Percentiles rank a stretch among this genome's conserved stretches.
These are phyloP conservation scores for Xiphophorus hellerii DNA, from an alignment of 2,113 vertebrate genomes.

Conservation along the genomic window DNA sequence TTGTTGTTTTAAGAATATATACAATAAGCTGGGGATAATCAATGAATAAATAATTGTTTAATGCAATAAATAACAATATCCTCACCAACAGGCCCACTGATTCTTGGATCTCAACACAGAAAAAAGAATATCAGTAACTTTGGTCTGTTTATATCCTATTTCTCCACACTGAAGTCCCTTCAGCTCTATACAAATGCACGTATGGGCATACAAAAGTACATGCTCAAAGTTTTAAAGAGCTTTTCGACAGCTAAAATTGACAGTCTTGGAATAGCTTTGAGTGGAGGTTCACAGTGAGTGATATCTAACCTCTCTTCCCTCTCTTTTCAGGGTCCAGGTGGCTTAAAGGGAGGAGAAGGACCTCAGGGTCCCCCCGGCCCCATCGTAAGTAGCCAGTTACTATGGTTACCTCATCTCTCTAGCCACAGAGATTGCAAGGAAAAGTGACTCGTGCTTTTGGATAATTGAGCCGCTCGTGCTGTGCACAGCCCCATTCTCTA, in stretches of 20 bases:
- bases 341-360: slow-evolving; percentile 97
- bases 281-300: slow-evolving; percentile 12
- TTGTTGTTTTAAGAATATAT: background rate
- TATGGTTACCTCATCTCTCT: slow-evolving; percentile 61
- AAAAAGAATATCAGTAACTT: background rate
- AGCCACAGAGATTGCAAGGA: slow-evolving; percentile 33
- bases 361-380: slow-evolving; percentile 93
- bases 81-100: background rate
- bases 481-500: slow-evolving; percentile 6
- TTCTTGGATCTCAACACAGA: background rate
- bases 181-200: background rate
- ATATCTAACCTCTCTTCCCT: slow-evolving; percentile 58
- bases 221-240: slow-evolving; percentile 13
- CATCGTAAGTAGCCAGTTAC: slow-evolving; percentile 86
- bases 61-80: background rate
- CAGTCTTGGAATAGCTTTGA: slow-evolving; percentile 45
- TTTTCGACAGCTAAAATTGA: slow-evolving; percentile 58
- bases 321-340: slow-evolving; percentile 86
- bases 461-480: slow-evolving; percentile 35
- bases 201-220: background rate
- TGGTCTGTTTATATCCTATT: background rate
- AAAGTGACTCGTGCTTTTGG: slow-evolving; percentile 43
- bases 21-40: background rate
- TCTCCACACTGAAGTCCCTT: background rate
- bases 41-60: background rate